Evolutionary conservation across 1,140 invertebrate genomes (phyloP).

Genomic region (Plodia interpunctella): DNA sequence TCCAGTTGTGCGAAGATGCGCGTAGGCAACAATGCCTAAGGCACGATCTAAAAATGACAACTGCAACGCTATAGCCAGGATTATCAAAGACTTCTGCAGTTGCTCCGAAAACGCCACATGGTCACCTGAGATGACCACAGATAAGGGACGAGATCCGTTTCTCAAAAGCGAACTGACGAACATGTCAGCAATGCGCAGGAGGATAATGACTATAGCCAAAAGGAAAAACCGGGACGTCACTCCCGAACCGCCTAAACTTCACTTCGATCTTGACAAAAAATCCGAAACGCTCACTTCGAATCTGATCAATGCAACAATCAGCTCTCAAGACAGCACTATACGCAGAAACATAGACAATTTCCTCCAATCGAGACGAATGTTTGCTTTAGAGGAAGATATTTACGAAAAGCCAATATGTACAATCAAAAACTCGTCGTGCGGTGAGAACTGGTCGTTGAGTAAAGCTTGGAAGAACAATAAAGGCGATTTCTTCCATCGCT

Average conservation of each 20-base stretch:
- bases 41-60: conserved; percentile 50
- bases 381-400: conserved; percentile 57
- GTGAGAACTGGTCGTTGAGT: conserved; percentile 69
- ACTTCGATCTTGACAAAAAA: conserved; percentile 36
- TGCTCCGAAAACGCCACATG: conserved; percentile 72
- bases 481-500: conserved; percentile 48
- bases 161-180: conserved; percentile 67
- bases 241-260: conserved; percentile 43
- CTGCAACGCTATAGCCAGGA: conserved; percentile 64
- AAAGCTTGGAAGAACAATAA: conserved; percentile 66
- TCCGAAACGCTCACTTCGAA: conserved; percentile 51
- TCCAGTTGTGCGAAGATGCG: conserved; percentile 24
- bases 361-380: conserved; percentile 53
- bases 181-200: conserved; percentile 61
- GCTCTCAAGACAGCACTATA: conserved; percentile 54
- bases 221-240: conserved; percentile 37
- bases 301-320: conserved; percentile 53
- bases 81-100: conserved; percentile 73
- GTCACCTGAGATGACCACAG: conserved; percentile 71
- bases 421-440: conserved; percentile 51
- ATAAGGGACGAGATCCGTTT: conserved; percentile 52
- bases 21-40: conserved; percentile 53
- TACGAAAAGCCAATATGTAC: conserved; percentile 59
- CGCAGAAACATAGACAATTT: conserved; percentile 62
- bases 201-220: conserved; percentile 61